Conservation (phyloP, 2,797 vertebrate genomes). For the Dermochelys coriacea region DNA sequence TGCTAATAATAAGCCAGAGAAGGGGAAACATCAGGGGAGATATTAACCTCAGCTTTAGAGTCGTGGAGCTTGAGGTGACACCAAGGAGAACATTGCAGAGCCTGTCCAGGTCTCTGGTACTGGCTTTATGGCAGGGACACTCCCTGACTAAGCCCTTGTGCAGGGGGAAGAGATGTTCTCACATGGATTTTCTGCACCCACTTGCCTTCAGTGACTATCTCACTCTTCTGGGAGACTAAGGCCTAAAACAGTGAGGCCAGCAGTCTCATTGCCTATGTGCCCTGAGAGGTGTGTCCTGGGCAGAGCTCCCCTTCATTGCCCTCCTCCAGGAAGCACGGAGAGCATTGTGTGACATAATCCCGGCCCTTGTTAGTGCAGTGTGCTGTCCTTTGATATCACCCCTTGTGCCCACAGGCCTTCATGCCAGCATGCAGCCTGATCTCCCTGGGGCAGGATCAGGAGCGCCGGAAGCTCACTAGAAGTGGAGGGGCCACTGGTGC, state of each 20-base stretch:
- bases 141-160: fast-evolving
- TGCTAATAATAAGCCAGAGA: background rate
- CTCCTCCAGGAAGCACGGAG: background rate
- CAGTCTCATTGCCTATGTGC: too few species aligned
- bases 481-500: background rate
- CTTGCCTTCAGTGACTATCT: background rate
- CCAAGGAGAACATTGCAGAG: background rate
- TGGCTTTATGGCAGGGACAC: background rate
- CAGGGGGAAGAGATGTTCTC: background rate
- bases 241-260: fast-evolving
- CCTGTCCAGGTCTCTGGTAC: background rate
- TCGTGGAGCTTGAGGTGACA: background rate
- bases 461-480: background rate
- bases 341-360: background rate
- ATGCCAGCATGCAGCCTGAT: too few species aligned
- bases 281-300: background rate
- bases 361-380: background rate
- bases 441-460: too few species aligned
- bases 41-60: background rate
- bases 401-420: too few species aligned
- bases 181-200: background rate
- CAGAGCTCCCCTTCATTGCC: background rate
- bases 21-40: background rate
- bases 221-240: background rate
- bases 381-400: background rate